phyloP scores from a whole-genome alignment of 2,113 vertebrate genomes.

The Holacanthus passer region DNA sequence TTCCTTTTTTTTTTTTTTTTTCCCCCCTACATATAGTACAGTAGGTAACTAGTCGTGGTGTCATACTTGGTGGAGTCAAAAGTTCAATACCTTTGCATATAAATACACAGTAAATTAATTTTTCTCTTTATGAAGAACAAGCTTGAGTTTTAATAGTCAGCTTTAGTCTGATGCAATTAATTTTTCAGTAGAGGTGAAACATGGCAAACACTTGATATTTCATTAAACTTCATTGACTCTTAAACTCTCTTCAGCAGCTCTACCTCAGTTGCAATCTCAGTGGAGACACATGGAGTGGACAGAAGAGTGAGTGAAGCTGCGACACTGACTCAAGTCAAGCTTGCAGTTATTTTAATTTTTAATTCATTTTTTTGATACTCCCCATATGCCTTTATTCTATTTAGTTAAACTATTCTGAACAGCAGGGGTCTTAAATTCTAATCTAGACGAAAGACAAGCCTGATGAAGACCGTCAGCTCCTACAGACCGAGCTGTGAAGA shows the following conservation, averaged over 20 bases:
- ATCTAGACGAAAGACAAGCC: constrained; percentile 62
- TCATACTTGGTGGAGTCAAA: too few relatives aligned
- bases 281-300: constrained; percentile 79
- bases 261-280: neutral
- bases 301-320: constrained; percentile 69
- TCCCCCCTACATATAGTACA: too few relatives aligned
- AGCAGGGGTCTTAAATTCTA: neutral
- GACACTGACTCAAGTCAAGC: neutral
- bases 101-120: neutral
- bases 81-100: neutral
- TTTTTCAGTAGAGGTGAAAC: neutral
- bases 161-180: neutral
- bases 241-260: neutral
- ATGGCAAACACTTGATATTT: neutral
- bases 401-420: neutral
- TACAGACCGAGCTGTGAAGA: constrained; percentile 60
- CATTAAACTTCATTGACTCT: neutral
- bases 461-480: constrained; percentile 72
- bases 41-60: neutral
- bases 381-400: neutral
- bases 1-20: too few relatives aligned
- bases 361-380: neutral
- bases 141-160: neutral
- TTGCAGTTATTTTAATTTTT: neutral
- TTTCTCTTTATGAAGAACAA: neutral